phyloP scores from a whole-genome alignment of 2,797 vertebrate genomes.

The Etheostoma nigrum region DNA sequence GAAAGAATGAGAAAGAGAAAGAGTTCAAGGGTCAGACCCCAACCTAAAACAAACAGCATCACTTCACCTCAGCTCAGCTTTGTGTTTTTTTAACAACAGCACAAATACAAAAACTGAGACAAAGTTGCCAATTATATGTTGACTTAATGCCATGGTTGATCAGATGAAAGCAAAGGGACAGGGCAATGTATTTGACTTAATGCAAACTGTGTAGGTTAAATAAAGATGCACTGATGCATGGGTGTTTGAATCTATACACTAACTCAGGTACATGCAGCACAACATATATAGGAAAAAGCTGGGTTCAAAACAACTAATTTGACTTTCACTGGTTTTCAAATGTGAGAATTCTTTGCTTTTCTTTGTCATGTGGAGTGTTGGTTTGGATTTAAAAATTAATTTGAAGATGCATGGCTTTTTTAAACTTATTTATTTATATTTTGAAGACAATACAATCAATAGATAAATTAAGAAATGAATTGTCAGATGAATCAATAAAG shows the following conservation, averaged over 20 bases:
- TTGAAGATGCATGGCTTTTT: background rate
- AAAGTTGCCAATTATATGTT: slow-evolving; percentile 23
- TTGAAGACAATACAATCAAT: background rate
- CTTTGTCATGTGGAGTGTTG: background rate
- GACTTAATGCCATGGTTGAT: slow-evolving; percentile 4
- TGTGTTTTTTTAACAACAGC: slow-evolving; percentile 10
- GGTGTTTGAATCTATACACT: slow-evolving; percentile 41
- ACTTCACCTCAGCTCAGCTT: slow-evolving; percentile 8
- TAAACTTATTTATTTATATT: background rate
- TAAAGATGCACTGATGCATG: slow-evolving; percentile 18
- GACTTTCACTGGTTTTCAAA: background rate
- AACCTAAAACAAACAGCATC: background rate
- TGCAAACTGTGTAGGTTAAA: slow-evolving; percentile 43
- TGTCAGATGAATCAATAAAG: background rate
- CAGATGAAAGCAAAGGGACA: slow-evolving; percentile 31
- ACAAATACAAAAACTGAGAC: background rate
- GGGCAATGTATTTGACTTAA: slow-evolving; percentile 56
- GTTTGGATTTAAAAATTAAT: background rate
- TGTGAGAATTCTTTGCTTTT: background rate
- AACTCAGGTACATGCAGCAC: slow-evolving; percentile 13
- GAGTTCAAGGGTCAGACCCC: slow-evolving; percentile 72
- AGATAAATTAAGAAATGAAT: background rate
- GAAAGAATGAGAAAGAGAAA: slow-evolving; percentile 42
- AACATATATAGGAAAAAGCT: slow-evolving; percentile 1
- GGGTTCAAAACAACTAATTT: background rate